Percentiles rank a stretch among this genome's conserved stretches.
Evolutionary conservation across 1,140 invertebrate genomes (phyloP).

Genomic region (Theocolax elegans): DNA sequence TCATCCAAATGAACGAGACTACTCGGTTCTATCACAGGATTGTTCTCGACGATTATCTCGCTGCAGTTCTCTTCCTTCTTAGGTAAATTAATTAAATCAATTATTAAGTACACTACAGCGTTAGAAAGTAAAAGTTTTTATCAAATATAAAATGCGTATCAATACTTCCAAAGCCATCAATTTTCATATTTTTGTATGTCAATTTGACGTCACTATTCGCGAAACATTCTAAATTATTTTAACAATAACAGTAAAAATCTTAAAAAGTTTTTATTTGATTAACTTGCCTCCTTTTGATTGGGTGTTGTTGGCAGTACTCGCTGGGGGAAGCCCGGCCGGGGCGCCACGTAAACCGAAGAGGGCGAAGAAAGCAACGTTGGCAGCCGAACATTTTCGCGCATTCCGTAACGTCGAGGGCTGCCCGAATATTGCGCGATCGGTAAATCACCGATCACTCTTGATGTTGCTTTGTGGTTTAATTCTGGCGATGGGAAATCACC

Average conservation of each 20-base stretch:
- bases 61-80: conserved; percentile 59
- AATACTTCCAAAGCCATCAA: too few relatives aligned
- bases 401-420: conserved; percentile 87
- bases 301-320: conserved; percentile 68
- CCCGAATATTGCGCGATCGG: conserved; percentile 93
- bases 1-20: conserved; percentile 27
- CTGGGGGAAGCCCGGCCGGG: conserved; percentile 79
- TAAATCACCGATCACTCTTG: conserved; percentile 84
- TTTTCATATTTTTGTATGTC: too few relatives aligned
- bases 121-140: too few relatives aligned
- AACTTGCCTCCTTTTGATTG: conserved; percentile 63
- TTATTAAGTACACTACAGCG: too few relatives aligned
- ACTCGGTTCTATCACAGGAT: conserved; percentile 58
- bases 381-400: conserved; percentile 70
- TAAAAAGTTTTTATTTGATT: too few relatives aligned
- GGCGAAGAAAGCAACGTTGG: conserved; percentile 74
- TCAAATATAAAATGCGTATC: too few relatives aligned
- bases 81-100: too few relatives aligned
- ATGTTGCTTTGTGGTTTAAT: conserved; percentile 55
- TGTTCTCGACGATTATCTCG: conserved; percentile 56
- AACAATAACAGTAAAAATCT: too few relatives aligned
- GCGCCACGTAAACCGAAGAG: conserved; percentile 73
- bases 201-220: too few relatives aligned
- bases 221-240: too few relatives aligned
- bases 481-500: conserved; percentile 66